Base-by-base conservation (phyloP, 2,797 vertebrate species). In the Hemibagrus guttatus region DNA sequence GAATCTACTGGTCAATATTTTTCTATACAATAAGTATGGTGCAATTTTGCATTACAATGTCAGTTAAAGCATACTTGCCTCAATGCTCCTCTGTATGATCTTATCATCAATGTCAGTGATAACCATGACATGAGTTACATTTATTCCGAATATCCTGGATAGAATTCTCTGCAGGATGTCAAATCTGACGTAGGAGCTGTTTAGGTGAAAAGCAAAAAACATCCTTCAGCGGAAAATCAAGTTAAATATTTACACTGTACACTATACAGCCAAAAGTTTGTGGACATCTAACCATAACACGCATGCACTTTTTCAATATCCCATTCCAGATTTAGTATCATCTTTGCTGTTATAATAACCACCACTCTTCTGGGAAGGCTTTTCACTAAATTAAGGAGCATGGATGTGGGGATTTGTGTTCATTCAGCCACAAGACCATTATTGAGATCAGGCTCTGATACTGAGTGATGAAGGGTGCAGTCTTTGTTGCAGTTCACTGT, bases 21-120 rank as follows among this genome's bases (percentile, higher is more conserved):
- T 52, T 64, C 14, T n/a, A 11, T 63, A 81, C 59, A 28, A 46
- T 52, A 64, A 2, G 9, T 28, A 61, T 28, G 4, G 35, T 46
- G 1, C 6, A 46, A 9, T 63, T 63, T 56, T 35, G 12, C 28
- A 83, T 9, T 83, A 31, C 26, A 76, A 6, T 14, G 17, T 14
- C 26, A 35, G 6, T 63, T 17, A 78, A 17, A 85, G 59, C 46
- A n/a, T 64, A 87, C 85, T 91, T 90, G 98, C 98, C 97, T 99
- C 97, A 74, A 49, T 90, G 68, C 97, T 94, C 91, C 96, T 97
- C 79, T 87, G 95, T 92, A 99, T 98, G 52, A 99, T 99, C 90
- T 99, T 99, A 89, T 99, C 97, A 84, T 99, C 98, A 58, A 99
- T 95, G 86, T 99, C 98, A 0, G 98, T 99, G 89, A 99, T 96